Evolutionary conservation across 2,888 invertebrate species (phyloP), one percentile per base, ranked within the genome.

Genomic region (Cabera pusaria): DNA sequence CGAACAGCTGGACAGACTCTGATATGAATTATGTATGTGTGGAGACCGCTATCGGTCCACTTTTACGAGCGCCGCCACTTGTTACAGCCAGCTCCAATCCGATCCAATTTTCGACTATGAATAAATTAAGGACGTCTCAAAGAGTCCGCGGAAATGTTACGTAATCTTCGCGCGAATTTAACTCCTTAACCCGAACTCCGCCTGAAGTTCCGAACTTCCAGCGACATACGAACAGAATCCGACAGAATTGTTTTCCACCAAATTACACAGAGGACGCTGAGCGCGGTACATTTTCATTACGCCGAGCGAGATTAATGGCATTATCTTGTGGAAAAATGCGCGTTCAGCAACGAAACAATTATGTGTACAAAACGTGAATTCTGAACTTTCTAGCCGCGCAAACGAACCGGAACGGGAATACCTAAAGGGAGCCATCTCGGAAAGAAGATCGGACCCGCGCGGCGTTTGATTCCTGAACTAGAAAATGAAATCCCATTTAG

Each of bases 401-500:
- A 78, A 72, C 73, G 73, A 68, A 61, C 68, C 67, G 58, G 59
- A 64, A 62, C 61, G 43, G 59, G 72, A 66, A 66, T 66, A 70
- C 64, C 67, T 65, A 64, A 59, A 64, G 68, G 70, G 69, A 65
- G 40, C 59, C 53, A 56, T 64, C 57, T 53, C 53, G 40, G 52
- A 66, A 59, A 66, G 69, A 70, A 67, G 69, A 70, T 65, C 57
- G 72, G 59, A 56, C 60, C 45, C 49, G 55, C 56, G 63, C 68
- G 72, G 48, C 75, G 70, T 82, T 82, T 85, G 82, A 82, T 75
- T 78, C 64, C 69, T 81, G 75, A 77, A 85, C 79, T 84, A 86
- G 85, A 85, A 86, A 85, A 86, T 82, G 73, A 79, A 85, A 82
- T 75, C 73, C 72, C 71, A 76, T 83, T 80, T 78, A 80, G 73